Conservation (phyloP, 2,888 invertebrate species). For the Oxyteleia sp. region DNA sequence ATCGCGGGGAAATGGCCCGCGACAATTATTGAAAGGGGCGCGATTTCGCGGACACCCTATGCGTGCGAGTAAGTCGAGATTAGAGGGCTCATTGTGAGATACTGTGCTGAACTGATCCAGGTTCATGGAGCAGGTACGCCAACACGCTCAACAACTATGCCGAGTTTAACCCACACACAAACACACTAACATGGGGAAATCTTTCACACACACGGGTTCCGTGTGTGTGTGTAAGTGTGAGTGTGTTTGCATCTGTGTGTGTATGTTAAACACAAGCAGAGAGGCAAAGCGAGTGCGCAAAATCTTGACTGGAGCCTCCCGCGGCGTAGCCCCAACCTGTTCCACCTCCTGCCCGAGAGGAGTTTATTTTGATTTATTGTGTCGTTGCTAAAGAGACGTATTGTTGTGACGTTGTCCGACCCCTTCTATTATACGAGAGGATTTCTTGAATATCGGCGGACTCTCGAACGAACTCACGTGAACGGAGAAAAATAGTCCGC, state of each 20-base stretch:
- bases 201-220: slow-evolving; percentile 35
- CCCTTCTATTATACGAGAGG: slow-evolving; percentile 75
- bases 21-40: slow-evolving; percentile 46
- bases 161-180: slow-evolving; percentile 32
- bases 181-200: slow-evolving; percentile 54
- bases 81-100: slow-evolving; percentile 78
- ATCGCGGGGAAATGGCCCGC: slow-evolving; percentile 40
- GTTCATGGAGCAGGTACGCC: slow-evolving; percentile 73
- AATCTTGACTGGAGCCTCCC: slow-evolving; percentile 80
- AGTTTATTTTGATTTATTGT: slow-evolving; percentile 86
- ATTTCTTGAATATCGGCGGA: too few species aligned
- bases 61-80: slow-evolving; percentile 75
- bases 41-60: slow-evolving; percentile 71
- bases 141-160: slow-evolving; percentile 61
- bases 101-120: slow-evolving; percentile 76
- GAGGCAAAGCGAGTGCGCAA: slow-evolving; percentile 64
- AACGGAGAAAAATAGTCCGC: too few species aligned
- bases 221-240: slow-evolving; percentile 30
- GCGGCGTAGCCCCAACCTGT: slow-evolving; percentile 84
- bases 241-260: too few species aligned
- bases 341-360: slow-evolving; percentile 77
- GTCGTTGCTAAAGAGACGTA: slow-evolving; percentile 85
- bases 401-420: slow-evolving; percentile 83
- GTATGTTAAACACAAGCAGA: slow-evolving; percentile 35
- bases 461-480: too few species aligned